Base-by-base conservation (phyloP, 2,888 invertebrate genomes). In the Nomada ruficornis region DNA sequence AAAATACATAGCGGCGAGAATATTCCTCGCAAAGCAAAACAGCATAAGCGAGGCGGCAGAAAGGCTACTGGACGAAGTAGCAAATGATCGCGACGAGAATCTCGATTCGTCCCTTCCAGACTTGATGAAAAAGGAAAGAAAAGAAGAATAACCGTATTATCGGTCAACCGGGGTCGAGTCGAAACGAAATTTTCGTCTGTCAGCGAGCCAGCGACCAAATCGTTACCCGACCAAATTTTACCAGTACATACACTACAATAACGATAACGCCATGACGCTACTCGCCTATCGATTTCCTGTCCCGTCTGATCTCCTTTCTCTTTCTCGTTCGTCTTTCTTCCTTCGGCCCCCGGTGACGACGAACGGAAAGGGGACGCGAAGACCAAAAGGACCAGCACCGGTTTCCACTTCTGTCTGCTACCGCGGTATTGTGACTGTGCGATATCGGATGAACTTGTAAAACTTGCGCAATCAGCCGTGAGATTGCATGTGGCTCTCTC, bases 381-480 rank as follows among this genome's bases (percentile, higher is more conserved):
- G 70, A 36, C 29, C 29, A 47, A 15, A 60, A 65, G 69, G 55
- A 7, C 23, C 36, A 36, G n/a, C 62, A 57, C 68, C 62, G 65
- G 29, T 65, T 62, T 54, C 74, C 54, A 59, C 23, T 63, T 52
- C 69, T 69, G 71, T 82, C 76, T 69, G 64, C 47, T 79, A 63
- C 55, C 65, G 50, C 65, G 85, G 83, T 72, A 83, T 79, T 71
- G 84, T 83, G 50, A 57, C 57, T 20, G 20, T 63, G 72, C 78
- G 75, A 80, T 87, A 87, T 89, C 88, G 78, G 85, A 87, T 88
- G 84, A 90, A 91, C 91, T 90, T 90, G 88, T 89, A 91, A 91
- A 91, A 91, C 87, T 91, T 90, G 87, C 67, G 81, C 90, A 89
- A 91, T 90, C 90, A 91, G 77, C 86, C 88, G 86, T 89, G 89